phyloP scores from a whole-genome alignment of 2,888 invertebrate genomes.

The Galerucella nymphaeae region DNA sequence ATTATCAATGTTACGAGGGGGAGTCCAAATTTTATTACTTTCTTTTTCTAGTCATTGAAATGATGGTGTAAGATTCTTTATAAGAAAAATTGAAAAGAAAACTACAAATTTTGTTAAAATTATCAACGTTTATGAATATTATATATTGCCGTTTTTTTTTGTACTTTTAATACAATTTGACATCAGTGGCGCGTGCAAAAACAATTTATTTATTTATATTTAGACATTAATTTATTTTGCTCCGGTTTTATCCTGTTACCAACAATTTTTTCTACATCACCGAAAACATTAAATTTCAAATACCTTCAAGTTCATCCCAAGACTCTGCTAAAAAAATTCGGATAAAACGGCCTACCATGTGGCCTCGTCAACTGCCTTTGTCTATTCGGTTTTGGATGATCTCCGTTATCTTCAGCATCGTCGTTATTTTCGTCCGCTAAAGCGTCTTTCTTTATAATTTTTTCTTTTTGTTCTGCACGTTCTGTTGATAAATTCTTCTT shows the following conservation, averaged over 20 bases:
- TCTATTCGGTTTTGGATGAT: constrained; percentile 63
- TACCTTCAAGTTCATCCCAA: constrained; percentile 62
- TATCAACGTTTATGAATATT: neutral
- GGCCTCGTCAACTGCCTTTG: constrained; percentile 66
- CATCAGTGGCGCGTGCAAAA: neutral
- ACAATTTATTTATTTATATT: neutral
- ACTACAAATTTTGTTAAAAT: neutral
- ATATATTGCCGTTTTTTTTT: neutral
- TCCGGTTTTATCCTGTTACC: neutral
- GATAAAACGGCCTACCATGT: constrained; percentile 67
- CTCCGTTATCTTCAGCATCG: constrained; percentile 36
- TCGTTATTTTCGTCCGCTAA: constrained; percentile 22
- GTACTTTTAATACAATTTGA: neutral
- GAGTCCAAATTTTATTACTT: neutral
- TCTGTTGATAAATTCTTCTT: constrained; percentile 25
- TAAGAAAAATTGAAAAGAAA: neutral
- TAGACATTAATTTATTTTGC: neutral
- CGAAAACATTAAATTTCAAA: neutral
- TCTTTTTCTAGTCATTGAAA: no score
- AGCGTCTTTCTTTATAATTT: neutral
- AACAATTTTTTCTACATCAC: constrained; percentile 1
- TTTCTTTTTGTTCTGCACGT: neutral
- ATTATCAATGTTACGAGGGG: constrained; percentile 15
- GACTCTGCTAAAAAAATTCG: constrained; percentile 69
- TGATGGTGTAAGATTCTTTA: no score